Base-by-base conservation (phyloP, 1,140 invertebrate genomes). In the Camponotus vicinus region DNA sequence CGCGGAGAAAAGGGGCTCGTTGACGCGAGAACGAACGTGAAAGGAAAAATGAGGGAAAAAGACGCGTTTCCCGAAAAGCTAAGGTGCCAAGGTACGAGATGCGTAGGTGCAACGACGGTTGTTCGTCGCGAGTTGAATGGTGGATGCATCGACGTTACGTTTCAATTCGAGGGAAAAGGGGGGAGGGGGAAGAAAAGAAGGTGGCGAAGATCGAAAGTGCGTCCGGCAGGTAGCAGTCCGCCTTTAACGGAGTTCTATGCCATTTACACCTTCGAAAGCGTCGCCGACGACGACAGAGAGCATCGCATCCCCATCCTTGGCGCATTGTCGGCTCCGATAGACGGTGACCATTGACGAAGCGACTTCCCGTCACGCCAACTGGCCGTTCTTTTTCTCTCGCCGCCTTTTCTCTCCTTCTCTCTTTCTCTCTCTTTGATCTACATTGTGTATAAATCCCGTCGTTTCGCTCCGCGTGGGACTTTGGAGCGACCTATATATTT, bases 321-420 rank as follows among this genome's bases (percentile, higher is more conserved):
- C 55, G 76, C 76, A 89, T 89, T 90, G 80, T 91, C 86, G 70
- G 8, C 49, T 6, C 63, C 45, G 78, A 40, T 77, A 82, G 64
- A 86, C 76, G 34, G 80, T 88, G 66, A 49, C 87, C 89, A 91
- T 91, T 91, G 90, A 90, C 89, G 90, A 82, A 85, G 70, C 86
- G 89, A 92, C 91, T 92, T 92, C 90, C 91, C 91, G 90, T 92
- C 91, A 92, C 89, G 91, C 92, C 90, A 90, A 90, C 79, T 87
- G 73, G 64, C 55, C 87, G 52, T 49, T 79, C 73, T 59, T 59
- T 57, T 52, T 52, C 49, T 52, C 49, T 15, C 11, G 3, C 13
- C 45, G 11, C 45, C 45, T 66, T 73, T 59, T 45, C 71, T n/a
- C 57, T 63, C 67, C 13, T 57, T 67, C 34, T 45, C 55, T 83